Percentiles rank a stretch among this genome's conserved stretches.
Conservation (phyloP, 1,140 invertebrate species). For the Hydropsyche tenuis region DNA sequence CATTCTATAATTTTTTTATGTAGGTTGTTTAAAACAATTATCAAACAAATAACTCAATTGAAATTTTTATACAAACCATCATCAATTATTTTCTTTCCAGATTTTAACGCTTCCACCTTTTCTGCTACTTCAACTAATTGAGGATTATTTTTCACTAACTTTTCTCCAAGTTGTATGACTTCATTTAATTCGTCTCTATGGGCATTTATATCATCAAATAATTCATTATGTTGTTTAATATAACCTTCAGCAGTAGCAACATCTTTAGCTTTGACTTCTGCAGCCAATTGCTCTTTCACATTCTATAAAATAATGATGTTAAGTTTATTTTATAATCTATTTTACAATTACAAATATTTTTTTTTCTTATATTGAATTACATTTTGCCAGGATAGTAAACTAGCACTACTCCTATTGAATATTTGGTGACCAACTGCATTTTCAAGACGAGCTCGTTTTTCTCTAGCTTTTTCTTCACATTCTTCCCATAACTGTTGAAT, state of each 20-base stretch:
- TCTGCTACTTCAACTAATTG: conserved; percentile 73
- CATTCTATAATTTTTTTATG: conserved; percentile 61
- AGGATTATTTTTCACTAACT: conserved; percentile 75
- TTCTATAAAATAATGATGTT: conserved; percentile 53
- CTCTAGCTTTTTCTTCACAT: conserved; percentile 82
- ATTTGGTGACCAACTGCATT: conserved; percentile 94
- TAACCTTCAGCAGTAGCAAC: conserved; percentile 90
- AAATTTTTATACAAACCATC: conserved; percentile 61
- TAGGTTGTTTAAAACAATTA: neutral
- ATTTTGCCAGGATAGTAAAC: conserved; percentile 58
- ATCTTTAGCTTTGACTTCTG: conserved; percentile 83
- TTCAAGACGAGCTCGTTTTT: conserved; percentile 81
- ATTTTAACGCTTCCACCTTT: conserved; percentile 74
- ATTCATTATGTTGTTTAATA: conserved; percentile 89
- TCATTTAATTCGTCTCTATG: conserved; percentile 88
- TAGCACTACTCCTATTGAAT: conserved; percentile 79
- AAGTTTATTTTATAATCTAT: neutral
- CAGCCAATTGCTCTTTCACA: conserved; percentile 82
- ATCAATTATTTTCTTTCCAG: conserved; percentile 78
- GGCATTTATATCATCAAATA: conserved; percentile 90
- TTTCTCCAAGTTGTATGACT: conserved; percentile 77
- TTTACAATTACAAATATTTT: neutral
- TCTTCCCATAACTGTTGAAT: conserved; percentile 88
- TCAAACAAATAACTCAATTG: neutral
- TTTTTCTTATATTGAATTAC: conserved; percentile 46